Percentiles rank a stretch among this genome's conserved stretches.
Evolutionary conservation across 2,797 vertebrate species (phyloP).

Genomic region (Gambusia yucatana): DNA sequence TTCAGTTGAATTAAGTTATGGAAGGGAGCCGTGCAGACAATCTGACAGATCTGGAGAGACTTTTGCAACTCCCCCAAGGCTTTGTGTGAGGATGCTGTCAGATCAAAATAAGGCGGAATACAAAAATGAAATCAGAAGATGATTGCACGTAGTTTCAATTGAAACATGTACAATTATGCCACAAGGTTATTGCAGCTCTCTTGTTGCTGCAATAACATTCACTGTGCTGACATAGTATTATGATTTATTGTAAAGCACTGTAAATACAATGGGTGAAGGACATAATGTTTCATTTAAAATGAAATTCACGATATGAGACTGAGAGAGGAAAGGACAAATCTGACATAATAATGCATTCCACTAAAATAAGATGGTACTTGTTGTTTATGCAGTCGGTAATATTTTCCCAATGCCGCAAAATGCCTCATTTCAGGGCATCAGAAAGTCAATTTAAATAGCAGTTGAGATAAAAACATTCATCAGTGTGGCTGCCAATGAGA

Average conservation of each 20-base stretch:
- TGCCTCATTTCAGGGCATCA: constrained; percentile 1
- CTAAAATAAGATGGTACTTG: constrained; percentile 7
- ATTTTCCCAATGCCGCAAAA: constrained; percentile 5
- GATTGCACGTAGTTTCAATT: neutral
- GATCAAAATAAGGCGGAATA: neutral
- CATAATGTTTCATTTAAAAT: neutral
- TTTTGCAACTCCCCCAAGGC: neutral
- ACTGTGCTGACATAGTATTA: neutral
- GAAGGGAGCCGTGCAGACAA: neutral
- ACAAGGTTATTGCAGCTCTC: neutral
- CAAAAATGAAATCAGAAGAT: neutral
- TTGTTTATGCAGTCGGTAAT: constrained; percentile 27
- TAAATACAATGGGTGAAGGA: neutral
- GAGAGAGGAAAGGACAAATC: constrained; percentile 7
- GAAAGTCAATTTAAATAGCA: constrained; percentile 17
- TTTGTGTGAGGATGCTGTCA: neutral
- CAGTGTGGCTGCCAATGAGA: constrained; percentile 17
- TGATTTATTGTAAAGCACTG: neutral
- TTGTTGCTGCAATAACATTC: neutral
- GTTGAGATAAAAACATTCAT: constrained; percentile 38
- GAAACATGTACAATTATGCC: neutral
- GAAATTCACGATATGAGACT: neutral
- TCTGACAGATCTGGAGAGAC: neutral
- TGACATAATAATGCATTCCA: neutral
- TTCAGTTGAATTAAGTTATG: neutral